Evolutionary conservation across 2,113 vertebrate species (phyloP).

Genomic region (Campylomormyrus numenius): DNA sequence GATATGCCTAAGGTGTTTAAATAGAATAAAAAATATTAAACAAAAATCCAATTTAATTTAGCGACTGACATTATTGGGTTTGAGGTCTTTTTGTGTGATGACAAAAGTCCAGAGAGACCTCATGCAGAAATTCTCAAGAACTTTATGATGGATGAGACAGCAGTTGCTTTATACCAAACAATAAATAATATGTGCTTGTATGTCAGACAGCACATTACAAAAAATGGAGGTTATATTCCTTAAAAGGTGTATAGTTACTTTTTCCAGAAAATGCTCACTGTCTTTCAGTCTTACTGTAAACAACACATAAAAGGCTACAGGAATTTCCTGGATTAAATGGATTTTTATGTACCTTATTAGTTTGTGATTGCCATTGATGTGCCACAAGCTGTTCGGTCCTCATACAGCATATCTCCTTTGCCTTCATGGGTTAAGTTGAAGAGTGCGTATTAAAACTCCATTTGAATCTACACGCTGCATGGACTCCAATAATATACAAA

Average conservation of each 20-base stretch:
- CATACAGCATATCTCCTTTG: background rate
- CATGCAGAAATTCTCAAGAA: background rate
- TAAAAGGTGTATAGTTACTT: no score
- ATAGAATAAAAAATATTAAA: background rate
- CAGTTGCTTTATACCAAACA: background rate
- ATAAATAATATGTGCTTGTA: background rate
- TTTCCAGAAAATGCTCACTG: background rate
- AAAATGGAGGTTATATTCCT: background rate
- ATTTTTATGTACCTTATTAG: conserved; percentile 2
- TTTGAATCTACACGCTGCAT: background rate
- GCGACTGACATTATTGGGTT: background rate
- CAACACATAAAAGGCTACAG: background rate
- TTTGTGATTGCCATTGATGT: conserved; percentile 19
- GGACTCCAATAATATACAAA: background rate
- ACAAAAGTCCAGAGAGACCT: background rate
- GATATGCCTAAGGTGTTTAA: background rate
- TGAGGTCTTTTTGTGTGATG: background rate
- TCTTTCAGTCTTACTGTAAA: no score
- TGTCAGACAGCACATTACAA: background rate
- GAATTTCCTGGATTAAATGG: background rate
- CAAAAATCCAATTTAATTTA: background rate
- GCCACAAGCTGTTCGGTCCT: conserved; percentile 7
- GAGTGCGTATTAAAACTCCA: background rate
- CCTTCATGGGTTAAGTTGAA: background rate
- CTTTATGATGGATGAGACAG: background rate